Evolutionary conservation across 2,797 vertebrate species (phyloP).

Genomic region (Eleutherodactylus coqui): DNA sequence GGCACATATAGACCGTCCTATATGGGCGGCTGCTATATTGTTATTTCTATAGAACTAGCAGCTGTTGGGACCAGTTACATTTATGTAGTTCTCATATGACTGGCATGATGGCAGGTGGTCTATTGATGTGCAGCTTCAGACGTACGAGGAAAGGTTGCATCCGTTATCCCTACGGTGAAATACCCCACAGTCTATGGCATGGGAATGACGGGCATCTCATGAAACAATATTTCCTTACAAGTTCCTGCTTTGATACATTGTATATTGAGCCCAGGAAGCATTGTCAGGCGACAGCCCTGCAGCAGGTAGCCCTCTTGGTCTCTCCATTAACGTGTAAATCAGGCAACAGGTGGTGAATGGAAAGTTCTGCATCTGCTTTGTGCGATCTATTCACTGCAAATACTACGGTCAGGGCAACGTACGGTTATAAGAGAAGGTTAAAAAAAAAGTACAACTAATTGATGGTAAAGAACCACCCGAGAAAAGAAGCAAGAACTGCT

Average conservation of each 20-base stretch:
- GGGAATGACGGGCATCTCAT: slow-evolving; percentile 21
- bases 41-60: neutral
- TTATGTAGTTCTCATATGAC: neutral
- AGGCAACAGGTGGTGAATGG: slow-evolving; percentile 57
- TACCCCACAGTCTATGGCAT: slow-evolving; percentile 37
- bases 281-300: slow-evolving; percentile 6
- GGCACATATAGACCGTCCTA: neutral
- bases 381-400: slow-evolving; percentile 3
- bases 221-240: slow-evolving; percentile 40
- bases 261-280: slow-evolving; percentile 15
- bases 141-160: neutral
- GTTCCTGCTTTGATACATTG: slow-evolving; percentile 13
- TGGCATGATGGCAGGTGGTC: neutral
- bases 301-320: slow-evolving; percentile 17
- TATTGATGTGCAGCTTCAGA: neutral
- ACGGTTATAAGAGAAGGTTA: neutral
- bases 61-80: neutral
- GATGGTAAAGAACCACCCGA: neutral
- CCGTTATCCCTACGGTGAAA: neutral
- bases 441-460: neutral
- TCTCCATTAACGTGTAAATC: slow-evolving; percentile 44
- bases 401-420: neutral
- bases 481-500: neutral
- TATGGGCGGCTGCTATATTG: neutral
- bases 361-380: slow-evolving; percentile 50